Evolutionary conservation across 1,140 invertebrate genomes (phyloP), one percentile per base, ranked within the genome.

Genomic region (Cydia pomonella): DNA sequence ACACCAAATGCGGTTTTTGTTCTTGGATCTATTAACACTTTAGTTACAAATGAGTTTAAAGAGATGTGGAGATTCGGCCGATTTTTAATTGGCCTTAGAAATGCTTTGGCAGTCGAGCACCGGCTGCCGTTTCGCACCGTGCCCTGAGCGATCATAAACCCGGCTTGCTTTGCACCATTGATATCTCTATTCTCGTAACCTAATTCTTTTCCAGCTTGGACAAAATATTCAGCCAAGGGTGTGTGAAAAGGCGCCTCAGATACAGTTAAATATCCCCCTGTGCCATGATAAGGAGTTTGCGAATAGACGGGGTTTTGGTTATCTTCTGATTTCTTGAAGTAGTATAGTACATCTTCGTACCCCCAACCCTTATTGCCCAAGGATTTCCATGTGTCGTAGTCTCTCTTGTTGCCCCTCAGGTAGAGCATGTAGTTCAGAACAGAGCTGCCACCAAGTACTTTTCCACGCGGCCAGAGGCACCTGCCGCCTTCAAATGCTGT

Each of bases 401-500:
- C 99, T 75, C 95, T 95, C 77, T 96, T 96, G 86, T 99, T 99
- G 0, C 98, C 99, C 33, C 99, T 94, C 0, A 99, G 94, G 84
- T 99, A 99, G 0, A 99, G 94, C 99, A 99, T 99, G 84, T 99
- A 99, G 89, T 99, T 99, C 0, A 99, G 94, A 0, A 99, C 97
- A 2, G 92, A 93, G 27, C 93, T 94, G 9, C 94, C 94, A 7
- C 94, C 94, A 0, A 94, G 84, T 0, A 94, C 93, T 78, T 94
- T 95, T n/a, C 97, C 97, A 33, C 97, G 90, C 0, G 98, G 97
- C 97, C 97, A 98, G 82, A 97, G 97, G 85, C 97, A 98, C 29
- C 97, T 94, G 50, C 95, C 94, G 16, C 95, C 95, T 79, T 96
- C 95, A 96, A 97, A 97, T 9, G 96, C 97, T 97, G 88, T 25